These are phyloP conservation scores for Sebastes itinus DNA, from an alignment of 2,797 vertebrate genomes.

Conservation along the genomic window DNA sequence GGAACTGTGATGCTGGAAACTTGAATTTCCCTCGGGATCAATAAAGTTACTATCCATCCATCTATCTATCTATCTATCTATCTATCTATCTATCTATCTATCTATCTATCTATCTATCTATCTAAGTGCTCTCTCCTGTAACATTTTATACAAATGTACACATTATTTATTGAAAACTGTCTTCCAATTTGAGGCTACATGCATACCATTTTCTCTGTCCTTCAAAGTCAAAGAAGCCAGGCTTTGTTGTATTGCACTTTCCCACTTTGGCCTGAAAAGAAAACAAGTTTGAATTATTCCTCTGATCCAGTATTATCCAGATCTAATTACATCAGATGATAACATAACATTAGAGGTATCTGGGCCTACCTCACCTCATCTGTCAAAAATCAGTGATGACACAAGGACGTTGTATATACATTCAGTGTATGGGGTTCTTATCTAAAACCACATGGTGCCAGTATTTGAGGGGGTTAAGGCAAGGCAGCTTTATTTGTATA, in stretches of 20 bases:
- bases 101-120: too few species aligned
- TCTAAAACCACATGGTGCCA: not conserved
- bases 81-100: too few species aligned
- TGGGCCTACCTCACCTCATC: not conserved
- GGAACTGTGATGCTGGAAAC: too few species aligned
- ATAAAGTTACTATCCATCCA: too few species aligned
- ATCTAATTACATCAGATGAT: not conserved
- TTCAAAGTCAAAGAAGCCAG: slow-evolving; percentile 98
- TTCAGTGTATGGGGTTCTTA: not conserved
- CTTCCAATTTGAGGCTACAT: slow-evolving; percentile 58
- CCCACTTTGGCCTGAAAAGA: slow-evolving; percentile 91
- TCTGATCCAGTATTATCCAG: not conserved
- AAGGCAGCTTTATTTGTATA: too few species aligned
- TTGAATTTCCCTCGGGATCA: too few species aligned
- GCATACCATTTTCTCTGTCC: slow-evolving; percentile 96
- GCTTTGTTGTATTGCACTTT: slow-evolving; percentile 92
- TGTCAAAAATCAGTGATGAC: not conserved
- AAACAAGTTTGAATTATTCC: slow-evolving; percentile 28
- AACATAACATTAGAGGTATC: not conserved
- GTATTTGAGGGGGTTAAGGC: not conserved
- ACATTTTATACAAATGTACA: not conserved
- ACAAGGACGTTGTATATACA: not conserved
- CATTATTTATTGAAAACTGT: not conserved
- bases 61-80: too few species aligned
- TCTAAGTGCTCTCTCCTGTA: too few species aligned